phyloP scores from a whole-genome alignment of 2,797 vertebrate genomes.

The Calcarius lapponicus region DNA sequence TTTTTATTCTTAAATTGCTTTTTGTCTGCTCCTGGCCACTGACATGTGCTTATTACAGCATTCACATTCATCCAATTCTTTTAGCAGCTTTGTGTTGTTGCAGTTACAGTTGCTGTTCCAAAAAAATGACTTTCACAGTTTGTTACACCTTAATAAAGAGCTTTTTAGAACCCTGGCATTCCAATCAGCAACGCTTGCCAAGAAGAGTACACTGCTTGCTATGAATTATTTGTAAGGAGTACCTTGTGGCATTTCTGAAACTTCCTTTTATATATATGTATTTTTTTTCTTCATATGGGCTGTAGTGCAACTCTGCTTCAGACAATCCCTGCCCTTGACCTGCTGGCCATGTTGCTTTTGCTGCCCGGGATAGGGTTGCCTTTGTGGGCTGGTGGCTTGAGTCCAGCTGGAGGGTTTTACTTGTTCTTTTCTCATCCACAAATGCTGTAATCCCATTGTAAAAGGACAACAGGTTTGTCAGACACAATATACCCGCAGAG shows the following conservation, averaged over 20 bases:
- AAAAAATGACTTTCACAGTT: conserved; percentile 18
- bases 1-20: conserved; percentile 51
- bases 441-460: not conserved
- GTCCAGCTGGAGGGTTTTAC: not conserved
- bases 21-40: conserved; percentile 4
- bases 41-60: not conserved
- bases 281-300: not conserved
- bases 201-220: not conserved
- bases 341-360: not conserved
- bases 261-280: not conserved
- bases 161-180: not conserved
- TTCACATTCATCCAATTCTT: not conserved
- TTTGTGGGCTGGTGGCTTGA: not conserved
- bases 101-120: not conserved
- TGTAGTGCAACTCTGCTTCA: rapidly evolving
- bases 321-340: rapidly evolving
- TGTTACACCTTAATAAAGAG: conserved; percentile 26
- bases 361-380: not conserved
- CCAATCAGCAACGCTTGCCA: not conserved
- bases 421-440: not conserved
- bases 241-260: not conserved
- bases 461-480: not conserved
- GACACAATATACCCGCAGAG: rapidly evolving
- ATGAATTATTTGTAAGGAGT: not conserved
- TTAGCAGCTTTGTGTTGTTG: not conserved